Evolutionary conservation across 2,797 vertebrate genomes (phyloP), one percentile per base, ranked within the genome.

Genomic region (Protonibea diacanthus): DNA sequence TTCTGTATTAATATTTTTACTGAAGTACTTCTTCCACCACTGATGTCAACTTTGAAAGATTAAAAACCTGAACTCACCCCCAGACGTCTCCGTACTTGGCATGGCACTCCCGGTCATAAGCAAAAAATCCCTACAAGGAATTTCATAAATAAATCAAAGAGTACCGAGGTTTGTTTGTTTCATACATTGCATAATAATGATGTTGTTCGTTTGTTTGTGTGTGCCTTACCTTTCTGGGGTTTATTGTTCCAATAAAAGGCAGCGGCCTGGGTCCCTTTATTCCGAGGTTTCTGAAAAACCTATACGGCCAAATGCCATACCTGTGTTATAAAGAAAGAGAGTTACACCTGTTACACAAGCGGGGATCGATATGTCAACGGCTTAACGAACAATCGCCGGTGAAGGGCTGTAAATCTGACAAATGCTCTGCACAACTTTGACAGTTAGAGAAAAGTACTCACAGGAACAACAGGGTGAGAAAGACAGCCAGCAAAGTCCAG

Each of bases 61-160:
- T 38, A 6, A 4, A 4, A 4, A 4, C 0, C 29, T 18, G 2
- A 53, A 92, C 95, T 94, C 78, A 96, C 95, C 95, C 92, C 95
- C 95, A 96, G 2, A 95, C 21, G 13, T 91, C 93, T 42, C 95
- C 95, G 59, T 93, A 95, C 74, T 94, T 95, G 33, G 70, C 58
- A 1, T 81, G 80, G 72, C 94, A 95, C 12, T 91, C 78, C 2
- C 3, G 52, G 44, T 95, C 92, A 81, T 91, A 93, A 13, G 4
- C 0, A 25, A 58, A 0, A 0, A 94, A 0, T 17, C 93, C 93
- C 95, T 96, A 42, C 13, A 77, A 83, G 4, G n/a, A 42, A 78
- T 49, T 23, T 51, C 3, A 63, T 17, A 58, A n/a, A n/a, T n/a
- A n/a, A n/a, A n/a, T n/a, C n/a, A n/a, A n/a, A n/a, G n/a, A n/a